Evolutionary conservation across 2,888 invertebrate genomes (phyloP).

Genomic region (Pseudeuparius sepicola): DNA sequence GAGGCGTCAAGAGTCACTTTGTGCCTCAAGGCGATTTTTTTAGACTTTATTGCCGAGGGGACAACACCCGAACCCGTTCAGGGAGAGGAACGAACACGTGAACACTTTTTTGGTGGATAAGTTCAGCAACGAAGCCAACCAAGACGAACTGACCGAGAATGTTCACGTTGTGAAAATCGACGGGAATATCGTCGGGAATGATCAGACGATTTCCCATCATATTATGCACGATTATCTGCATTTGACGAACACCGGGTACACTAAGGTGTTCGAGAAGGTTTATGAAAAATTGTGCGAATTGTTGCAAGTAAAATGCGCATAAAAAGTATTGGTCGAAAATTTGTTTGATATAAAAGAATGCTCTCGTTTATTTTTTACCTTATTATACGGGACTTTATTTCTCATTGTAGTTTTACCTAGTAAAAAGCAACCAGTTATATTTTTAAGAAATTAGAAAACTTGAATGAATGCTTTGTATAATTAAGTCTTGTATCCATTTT

Average conservation of each 20-base stretch:
- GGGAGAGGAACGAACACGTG: constrained; percentile 49
- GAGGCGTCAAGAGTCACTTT: too few species aligned
- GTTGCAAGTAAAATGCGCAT: constrained; percentile 23
- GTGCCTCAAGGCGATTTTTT: too few species aligned
- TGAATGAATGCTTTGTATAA: too few species aligned
- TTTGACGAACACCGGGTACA: constrained; percentile 52
- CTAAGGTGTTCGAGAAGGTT: constrained; percentile 49
- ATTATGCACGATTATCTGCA: constrained; percentile 63
- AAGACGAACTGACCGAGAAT: constrained; percentile 33
- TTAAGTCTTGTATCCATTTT: too few species aligned
- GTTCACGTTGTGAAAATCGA: constrained; percentile 36
- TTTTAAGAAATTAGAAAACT: too few species aligned
- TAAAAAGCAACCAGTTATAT: too few species aligned
- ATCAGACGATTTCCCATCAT: constrained; percentile 49
- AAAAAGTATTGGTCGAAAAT: too few species aligned
- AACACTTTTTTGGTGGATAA: constrained; percentile 44
- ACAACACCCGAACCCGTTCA: constrained; percentile 49
- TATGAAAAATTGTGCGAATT: constrained; percentile 39
- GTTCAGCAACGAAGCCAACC: constrained; percentile 34
- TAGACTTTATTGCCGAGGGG: constrained; percentile 59
- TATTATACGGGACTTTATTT: too few species aligned
- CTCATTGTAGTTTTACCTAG: too few species aligned
- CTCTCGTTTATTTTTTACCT: too few species aligned
- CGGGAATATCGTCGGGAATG: constrained; percentile 39
- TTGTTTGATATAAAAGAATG: too few species aligned